phyloP scores from a whole-genome alignment of 2,113 vertebrate genomes.

The Opisthocomus hoazin region DNA sequence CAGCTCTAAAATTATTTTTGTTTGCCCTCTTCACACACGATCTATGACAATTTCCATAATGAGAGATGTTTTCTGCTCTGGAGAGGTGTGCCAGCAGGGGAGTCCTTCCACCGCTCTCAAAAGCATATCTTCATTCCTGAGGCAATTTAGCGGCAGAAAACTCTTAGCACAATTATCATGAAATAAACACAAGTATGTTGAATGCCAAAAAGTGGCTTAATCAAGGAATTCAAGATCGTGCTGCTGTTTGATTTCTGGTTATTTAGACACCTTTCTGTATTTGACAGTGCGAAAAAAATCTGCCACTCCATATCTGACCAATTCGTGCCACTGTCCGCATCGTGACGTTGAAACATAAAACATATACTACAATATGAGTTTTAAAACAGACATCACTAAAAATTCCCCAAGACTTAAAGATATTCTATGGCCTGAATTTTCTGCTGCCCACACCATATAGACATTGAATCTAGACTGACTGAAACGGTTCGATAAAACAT shows the following conservation, averaged over 20 bases:
- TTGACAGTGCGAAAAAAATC: not conserved
- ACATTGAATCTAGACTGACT: not conserved
- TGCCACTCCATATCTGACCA: not conserved
- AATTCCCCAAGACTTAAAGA: not conserved
- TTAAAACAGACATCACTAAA: not conserved
- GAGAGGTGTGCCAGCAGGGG: not conserved
- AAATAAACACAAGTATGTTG: not conserved
- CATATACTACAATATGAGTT: not conserved
- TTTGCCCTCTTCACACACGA: not conserved
- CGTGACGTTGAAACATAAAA: accelerated
- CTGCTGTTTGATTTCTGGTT: not conserved
- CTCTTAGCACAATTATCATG: not conserved
- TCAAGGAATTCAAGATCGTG: not conserved
- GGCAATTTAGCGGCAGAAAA: not conserved
- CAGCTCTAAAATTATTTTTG: not conserved
- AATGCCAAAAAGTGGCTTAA: not conserved
- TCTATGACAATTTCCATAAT: not conserved
- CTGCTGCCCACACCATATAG: not conserved
- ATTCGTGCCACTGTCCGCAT: not conserved
- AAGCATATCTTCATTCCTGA: not conserved
- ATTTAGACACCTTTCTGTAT: not conserved
- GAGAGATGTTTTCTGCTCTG: not conserved
- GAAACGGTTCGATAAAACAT: not conserved
- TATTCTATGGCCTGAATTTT: not conserved
- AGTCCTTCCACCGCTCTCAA: not conserved